phyloP scores from a whole-genome alignment of 1,140 invertebrate genomes.

The Drosophila persimilis region DNA sequence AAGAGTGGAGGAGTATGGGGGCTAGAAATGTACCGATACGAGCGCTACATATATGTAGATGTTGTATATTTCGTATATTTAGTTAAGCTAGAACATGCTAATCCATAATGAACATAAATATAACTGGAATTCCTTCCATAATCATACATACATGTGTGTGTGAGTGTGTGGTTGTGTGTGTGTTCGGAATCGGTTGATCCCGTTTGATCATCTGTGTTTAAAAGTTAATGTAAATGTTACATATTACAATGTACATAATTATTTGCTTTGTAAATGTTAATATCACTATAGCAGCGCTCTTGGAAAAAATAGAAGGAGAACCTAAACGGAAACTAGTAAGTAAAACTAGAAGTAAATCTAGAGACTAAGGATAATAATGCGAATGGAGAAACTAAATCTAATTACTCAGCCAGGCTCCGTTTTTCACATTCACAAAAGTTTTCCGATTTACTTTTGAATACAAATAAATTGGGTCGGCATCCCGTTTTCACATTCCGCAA shows the following conservation, averaged over 20 bases:
- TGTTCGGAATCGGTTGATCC: constrained; percentile 20
- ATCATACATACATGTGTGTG: constrained; percentile 4
- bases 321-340: constrained; percentile 29
- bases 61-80: constrained; percentile 77
- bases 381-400: constrained; percentile 30
- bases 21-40: neutral
- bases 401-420: neutral
- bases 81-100: constrained; percentile 79
- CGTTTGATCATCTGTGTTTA: neutral
- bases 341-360: constrained; percentile 29
- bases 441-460: too few species aligned
- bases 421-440: too few species aligned
- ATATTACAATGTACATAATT: constrained; percentile 67
- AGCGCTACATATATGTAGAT: constrained; percentile 22
- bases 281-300: constrained; percentile 79
- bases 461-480: too few species aligned
- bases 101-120: constrained; percentile 69
- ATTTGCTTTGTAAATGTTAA: constrained; percentile 73
- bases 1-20: constrained; percentile 56
- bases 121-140: constrained; percentile 58
- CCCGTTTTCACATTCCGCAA: too few species aligned
- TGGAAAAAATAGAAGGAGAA: constrained; percentile 13
- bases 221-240: constrained; percentile 28
- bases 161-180: constrained; percentile 23
- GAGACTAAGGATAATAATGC: constrained; percentile 6